Base-by-base conservation (phyloP, 2,113 vertebrate species). In the Salvelinus fontinalis region DNA sequence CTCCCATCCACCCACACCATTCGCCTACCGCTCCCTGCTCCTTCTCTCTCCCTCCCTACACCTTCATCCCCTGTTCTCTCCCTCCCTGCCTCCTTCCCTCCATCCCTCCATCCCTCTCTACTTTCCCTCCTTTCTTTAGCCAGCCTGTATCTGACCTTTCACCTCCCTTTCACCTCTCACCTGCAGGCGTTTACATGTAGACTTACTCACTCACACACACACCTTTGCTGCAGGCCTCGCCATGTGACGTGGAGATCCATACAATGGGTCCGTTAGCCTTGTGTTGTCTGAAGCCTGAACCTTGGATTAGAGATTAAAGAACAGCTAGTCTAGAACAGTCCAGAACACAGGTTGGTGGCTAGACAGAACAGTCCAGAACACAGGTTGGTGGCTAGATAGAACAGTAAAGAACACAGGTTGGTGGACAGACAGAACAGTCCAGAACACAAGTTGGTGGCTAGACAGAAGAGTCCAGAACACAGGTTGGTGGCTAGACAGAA, bases 271-370 rank as follows among this genome's bases (percentile, higher is more conserved):
- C 24, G 5, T 76, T 83, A 81, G 82, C 82, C 75, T 5, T 54
- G 27, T 89, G 87, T 90, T 90, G 91, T 92, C 88, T 90, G 89
- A 90, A 79, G 82, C 82, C 79, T 82, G 70, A 86, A 70, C 83
- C 83, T 74, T 80, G 89, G 92, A 92, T 94, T 94, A 94, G 86
- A 88, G 86, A 92, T 93, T 91, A 92, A 94, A 94, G 86, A 73
- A 76, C 76, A 76, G 85, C 71, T 77, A 75, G 39, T 44, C 39
- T 44, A 75, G 71, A 31, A 31, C 31, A 34, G 31, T 34, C 5
- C 0, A 34, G 5, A 34, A 34, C 31, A 34, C 5, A 6, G 3
- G 31, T 34, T 34, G 31, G 31, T 6, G 4, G 5, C 31, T 34
- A 34, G 31, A 34, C 31, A 34, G 31, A 34, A 34, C 31, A 34